These are phyloP conservation scores for Seriola aureovittata DNA, from an alignment of 2,113 vertebrate genomes.

Conservation along the genomic window DNA sequence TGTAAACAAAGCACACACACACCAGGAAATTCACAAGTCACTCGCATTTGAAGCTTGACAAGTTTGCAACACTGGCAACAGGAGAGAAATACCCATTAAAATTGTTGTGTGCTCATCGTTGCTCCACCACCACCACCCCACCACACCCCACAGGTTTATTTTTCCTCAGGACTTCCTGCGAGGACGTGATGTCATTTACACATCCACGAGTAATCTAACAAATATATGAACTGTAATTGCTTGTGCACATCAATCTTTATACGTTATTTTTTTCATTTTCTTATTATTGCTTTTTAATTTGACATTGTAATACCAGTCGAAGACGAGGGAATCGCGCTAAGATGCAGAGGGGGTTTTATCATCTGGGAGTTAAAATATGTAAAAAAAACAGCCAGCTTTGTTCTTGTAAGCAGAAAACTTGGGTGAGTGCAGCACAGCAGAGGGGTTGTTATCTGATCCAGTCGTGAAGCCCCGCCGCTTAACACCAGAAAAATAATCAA, in stretches of 20 bases:
- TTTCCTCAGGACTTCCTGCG: slow-evolving; percentile 60
- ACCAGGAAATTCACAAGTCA: slow-evolving; percentile 77
- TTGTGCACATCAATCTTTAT: slow-evolving; percentile 41
- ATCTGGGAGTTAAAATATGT: slow-evolving; percentile 15
- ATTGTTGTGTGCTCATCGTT: background rate
- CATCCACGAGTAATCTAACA: slow-evolving; percentile 48
- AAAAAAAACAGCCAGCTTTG: slow-evolving; percentile 31
- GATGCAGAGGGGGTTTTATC: background rate
- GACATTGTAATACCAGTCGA: slow-evolving; percentile 19
- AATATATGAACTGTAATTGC: slow-evolving; percentile 56
- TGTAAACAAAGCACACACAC: slow-evolving; percentile 80
- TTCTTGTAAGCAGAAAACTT: slow-evolving; percentile 53
- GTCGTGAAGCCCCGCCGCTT: slow-evolving; percentile 70
- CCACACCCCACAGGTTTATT: slow-evolving; percentile 28
- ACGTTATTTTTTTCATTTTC: slow-evolving; percentile 18
- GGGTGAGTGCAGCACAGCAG: slow-evolving; percentile 50
- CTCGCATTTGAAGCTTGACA: slow-evolving; percentile 72
- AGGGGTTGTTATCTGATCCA: slow-evolving; percentile 72
- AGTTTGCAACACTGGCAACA: slow-evolving; percentile 62
- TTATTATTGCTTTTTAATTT: slow-evolving; percentile 35
- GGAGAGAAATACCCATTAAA: slow-evolving; percentile 59
- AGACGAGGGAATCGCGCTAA: background rate
- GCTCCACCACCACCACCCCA: too few relatives aligned
- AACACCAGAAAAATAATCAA: slow-evolving; percentile 76
- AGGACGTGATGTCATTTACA: slow-evolving; percentile 53